Base-by-base conservation (phyloP, 2,797 vertebrate genomes). In the Takifugu rubripes region DNA sequence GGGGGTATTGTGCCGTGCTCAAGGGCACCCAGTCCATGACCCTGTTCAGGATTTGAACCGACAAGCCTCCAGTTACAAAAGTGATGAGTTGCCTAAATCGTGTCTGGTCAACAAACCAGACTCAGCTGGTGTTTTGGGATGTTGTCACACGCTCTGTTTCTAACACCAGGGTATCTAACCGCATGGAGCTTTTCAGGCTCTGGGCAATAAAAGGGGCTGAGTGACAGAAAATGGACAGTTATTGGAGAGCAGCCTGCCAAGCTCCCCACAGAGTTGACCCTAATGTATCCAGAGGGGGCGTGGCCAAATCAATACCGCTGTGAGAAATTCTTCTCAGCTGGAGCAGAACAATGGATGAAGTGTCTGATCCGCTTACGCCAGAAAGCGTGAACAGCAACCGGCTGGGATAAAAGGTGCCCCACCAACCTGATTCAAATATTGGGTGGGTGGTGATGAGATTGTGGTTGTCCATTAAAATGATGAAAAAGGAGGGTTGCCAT, bases 231-330 rank as follows among this genome's bases (percentile, higher is more conserved):
- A 57, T 6, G 46, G 17, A 50, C 52, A 44, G 4, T 66, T 70
- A 72, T 68, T 21, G 21, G 21, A 21, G 21, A 21, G 21, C 64
- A 66, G 55, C 58, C 50, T 55, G 58, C 25, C 57, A 25, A 40
- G 52, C 51, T 70, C 72, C 82, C 77, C 25, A 44, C 66, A 68
- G 72, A 66, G 66, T 26, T 6, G 31, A 25, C 59, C 61, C 66
- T 79, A 73, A 84, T 84, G 77, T 59, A 78, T 83, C 72, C 72
- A 68, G 26, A 6, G 79, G 64, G 61, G 68, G 73, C 63, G 82
- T 24, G 72, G 75, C 68, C 67, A 62, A 84, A 86, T 88, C 86
- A 78, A 88, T 87, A 85, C 66, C 72, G 66, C 78, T 75, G 64
- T 65, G 5, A 82, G 71, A 77, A 63, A 80, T 50, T 57, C 49